A percentile compares a stretch with the other conserved stretches of the same genome.
Evolutionary conservation across 2,113 vertebrate species (phyloP).

Genomic region (Diphyllodes magnificus): DNA sequence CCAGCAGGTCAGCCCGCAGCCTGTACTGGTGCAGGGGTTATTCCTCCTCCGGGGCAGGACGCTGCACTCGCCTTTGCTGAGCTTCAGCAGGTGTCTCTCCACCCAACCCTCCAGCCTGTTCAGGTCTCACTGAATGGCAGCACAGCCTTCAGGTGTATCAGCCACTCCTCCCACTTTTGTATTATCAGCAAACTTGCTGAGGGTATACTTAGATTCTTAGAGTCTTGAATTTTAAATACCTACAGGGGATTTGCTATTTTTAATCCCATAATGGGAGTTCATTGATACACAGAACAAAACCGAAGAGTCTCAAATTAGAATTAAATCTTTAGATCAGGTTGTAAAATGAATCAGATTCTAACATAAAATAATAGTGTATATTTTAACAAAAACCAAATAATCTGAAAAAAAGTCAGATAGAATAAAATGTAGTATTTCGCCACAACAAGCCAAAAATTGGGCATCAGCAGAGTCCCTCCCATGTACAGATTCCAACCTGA

Average conservation of each 20-base stretch:
- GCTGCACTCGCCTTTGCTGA: neutral
- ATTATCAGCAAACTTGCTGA: neutral
- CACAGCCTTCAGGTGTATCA: neutral
- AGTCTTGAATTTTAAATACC: neutral
- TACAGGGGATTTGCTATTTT: neutral
- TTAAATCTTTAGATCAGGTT: neutral
- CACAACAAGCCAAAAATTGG: neutral
- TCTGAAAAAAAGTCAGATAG: neutral
- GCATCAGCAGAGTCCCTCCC: neutral
- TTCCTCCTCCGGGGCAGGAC: neutral
- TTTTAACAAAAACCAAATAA: neutral
- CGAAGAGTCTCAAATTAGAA: neutral
- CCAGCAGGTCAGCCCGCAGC: neutral
- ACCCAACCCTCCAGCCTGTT: neutral
- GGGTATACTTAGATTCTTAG: neutral
- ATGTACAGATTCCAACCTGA: neutral
- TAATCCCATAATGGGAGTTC: neutral
- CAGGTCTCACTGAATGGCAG: neutral
- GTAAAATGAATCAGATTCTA: neutral
- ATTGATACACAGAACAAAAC: neutral
- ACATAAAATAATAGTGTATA: neutral
- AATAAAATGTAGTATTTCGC: neutral
- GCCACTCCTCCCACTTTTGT: neutral
- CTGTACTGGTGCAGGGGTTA: neutral
- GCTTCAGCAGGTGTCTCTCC: neutral